Conservation (phyloP, 2,888 invertebrate genomes). For the Drosophila diplacantha region DNA sequence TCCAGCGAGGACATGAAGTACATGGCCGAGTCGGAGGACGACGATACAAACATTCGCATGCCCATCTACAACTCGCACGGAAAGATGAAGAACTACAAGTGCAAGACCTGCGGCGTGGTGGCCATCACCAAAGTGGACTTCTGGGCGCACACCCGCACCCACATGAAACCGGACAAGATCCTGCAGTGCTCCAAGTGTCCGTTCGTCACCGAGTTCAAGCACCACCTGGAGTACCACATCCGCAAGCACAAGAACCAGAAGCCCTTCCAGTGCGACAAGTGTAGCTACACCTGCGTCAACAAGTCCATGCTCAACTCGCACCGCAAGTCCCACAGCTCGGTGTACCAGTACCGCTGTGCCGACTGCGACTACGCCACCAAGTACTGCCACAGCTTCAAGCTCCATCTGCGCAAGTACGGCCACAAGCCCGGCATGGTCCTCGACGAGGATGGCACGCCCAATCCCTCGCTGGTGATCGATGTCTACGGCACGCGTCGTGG, state of each 20-base stretch:
- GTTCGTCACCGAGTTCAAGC: conserved; percentile 99
- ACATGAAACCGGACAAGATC: conserved; percentile 95
- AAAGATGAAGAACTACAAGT: conserved; percentile 92
- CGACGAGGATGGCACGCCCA: conserved; percentile 92
- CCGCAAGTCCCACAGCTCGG: conserved; percentile 94
- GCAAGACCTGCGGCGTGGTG: conserved; percentile 93
- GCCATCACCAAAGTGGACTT: conserved; percentile 93
- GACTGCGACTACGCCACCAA: conserved; percentile 98
- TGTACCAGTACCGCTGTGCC: conserved; percentile 94
- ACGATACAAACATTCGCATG: conserved; percentile 78
- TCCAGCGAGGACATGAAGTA: conserved; percentile 76
- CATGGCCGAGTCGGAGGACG: conserved; percentile 74
- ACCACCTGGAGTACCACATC: conserved; percentile 98
- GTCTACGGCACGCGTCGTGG: conserved; percentile 94
- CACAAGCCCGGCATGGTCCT: conserved; percentile 95
- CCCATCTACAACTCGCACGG: conserved; percentile 81
- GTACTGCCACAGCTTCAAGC: conserved; percentile 97
- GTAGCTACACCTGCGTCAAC: conserved; percentile 95
- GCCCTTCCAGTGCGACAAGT: conserved; percentile 95
- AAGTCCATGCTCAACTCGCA: conserved; percentile 99
- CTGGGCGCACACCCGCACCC: conserved; percentile 93
- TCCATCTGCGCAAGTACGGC: conserved; percentile 93
- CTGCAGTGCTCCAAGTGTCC: conserved; percentile 94
- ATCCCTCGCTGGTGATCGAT: conserved; percentile 91
- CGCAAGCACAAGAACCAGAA: conserved; percentile 96